Evolutionary conservation across 2,113 vertebrate species (phyloP).

Genomic region (Brevimyrus niger): DNA sequence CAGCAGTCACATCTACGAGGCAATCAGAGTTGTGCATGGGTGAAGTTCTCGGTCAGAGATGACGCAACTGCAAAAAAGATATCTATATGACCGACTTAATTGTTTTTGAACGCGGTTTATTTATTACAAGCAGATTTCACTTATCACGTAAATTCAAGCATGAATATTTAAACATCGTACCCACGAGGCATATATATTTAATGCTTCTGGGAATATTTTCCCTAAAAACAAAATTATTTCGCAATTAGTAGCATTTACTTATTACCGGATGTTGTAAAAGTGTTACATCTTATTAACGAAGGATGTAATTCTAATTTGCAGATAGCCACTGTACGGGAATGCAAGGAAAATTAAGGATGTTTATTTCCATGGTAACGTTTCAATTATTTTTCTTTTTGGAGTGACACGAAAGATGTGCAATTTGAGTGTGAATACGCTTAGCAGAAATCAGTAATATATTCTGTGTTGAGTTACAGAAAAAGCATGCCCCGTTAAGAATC

Average conservation of each 20-base stretch:
- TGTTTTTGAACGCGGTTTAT: background rate
- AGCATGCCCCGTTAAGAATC: constrained; percentile 5
- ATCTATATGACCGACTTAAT: background rate
- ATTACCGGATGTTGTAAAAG: background rate
- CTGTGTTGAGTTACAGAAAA: constrained; percentile 1
- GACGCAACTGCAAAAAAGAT: background rate
- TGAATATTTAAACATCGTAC: background rate
- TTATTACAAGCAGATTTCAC: background rate
- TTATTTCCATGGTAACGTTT: background rate
- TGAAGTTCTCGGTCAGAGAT: background rate
- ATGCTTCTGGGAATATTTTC: background rate
- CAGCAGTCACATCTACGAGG: background rate
- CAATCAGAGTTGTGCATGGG: background rate
- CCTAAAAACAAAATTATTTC: background rate
- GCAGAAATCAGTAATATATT: constrained; percentile 10
- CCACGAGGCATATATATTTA: background rate
- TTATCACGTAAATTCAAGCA: background rate
- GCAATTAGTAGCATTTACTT: constrained; percentile 23
- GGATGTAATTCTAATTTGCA: constrained; percentile 19
- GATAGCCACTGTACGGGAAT: constrained; percentile 17
- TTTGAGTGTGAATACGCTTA: constrained; percentile 3
- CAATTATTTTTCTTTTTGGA: constrained; percentile 10
- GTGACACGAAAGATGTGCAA: constrained; percentile 10
- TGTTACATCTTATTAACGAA: background rate
- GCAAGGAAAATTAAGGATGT: constrained; percentile 24